Percentiles rank a stretch among this genome's conserved stretches.
These are phyloP conservation scores for Silurus aristotelis DNA, from an alignment of 2,797 vertebrate species.

Conservation along the genomic window DNA sequence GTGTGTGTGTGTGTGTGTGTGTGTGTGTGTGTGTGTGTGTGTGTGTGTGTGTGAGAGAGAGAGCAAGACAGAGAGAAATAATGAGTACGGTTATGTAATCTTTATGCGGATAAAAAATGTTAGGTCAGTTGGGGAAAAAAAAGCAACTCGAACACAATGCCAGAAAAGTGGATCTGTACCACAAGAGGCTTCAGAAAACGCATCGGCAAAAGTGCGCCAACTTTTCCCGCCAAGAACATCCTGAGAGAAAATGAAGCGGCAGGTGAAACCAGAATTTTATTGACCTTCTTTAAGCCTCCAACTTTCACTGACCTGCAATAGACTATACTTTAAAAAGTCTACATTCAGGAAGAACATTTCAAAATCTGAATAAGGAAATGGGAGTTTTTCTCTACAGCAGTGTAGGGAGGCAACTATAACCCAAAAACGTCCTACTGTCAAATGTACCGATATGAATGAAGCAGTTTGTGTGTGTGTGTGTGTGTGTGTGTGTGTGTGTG, in stretches of 20 bases:
- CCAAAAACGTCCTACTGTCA: slow-evolving; percentile 26
- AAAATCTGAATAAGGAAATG: slow-evolving; percentile 1
- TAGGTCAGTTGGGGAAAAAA: background rate
- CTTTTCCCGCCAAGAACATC: slow-evolving; percentile 24
- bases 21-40: background rate
- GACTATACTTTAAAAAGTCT: background rate
- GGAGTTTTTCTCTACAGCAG: slow-evolving; percentile 19
- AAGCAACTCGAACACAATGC: background rate
- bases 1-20: slow-evolving; percentile 1
- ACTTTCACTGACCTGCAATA: slow-evolving; percentile 49
- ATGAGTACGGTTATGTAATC: background rate
- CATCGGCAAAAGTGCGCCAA: background rate
- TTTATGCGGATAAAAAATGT: background rate
- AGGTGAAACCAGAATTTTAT: slow-evolving; percentile 41
- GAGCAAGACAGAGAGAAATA: background rate
- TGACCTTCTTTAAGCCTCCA: slow-evolving; percentile 45
- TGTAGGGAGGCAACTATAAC: slow-evolving; percentile 17
- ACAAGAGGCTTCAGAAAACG: background rate
- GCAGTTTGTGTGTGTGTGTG: too few relatives aligned
- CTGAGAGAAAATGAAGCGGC: background rate
- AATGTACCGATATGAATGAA: slow-evolving; percentile 19
- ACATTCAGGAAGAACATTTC: background rate
- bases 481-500: background rate
- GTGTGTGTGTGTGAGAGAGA: background rate
- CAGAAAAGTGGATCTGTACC: slow-evolving; percentile 10